Conservation (phyloP, 2,888 invertebrate genomes). For the Pandemis cinnamomeana region DNA sequence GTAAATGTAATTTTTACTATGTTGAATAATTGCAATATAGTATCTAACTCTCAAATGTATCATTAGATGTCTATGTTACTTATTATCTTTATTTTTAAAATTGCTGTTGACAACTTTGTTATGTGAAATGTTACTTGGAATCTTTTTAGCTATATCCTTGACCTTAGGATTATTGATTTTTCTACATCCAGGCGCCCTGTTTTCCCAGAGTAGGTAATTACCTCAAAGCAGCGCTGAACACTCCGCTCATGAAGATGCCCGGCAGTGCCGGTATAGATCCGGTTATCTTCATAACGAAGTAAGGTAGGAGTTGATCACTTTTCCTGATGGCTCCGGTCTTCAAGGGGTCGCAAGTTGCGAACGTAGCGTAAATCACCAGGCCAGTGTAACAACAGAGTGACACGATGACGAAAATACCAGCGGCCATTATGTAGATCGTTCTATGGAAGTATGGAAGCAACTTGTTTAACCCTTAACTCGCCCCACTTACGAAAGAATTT, state of each 20-base stretch:
- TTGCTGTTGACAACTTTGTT: too few species aligned
- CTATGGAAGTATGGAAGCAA: slow-evolving; percentile 71
- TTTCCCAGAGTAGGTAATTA: slow-evolving; percentile 57
- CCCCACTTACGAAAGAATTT: background rate
- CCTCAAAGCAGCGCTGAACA: slow-evolving; percentile 95
- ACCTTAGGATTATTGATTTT: too few species aligned
- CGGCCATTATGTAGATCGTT: slow-evolving; percentile 89
- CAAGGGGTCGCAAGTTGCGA: slow-evolving; percentile 94
- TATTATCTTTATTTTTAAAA: background rate
- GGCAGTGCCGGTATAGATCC: slow-evolving; percentile 90
- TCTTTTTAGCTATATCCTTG: too few species aligned
- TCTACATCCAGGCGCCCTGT: background rate
- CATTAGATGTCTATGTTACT: too few species aligned
- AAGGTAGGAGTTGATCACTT: slow-evolving; percentile 90
- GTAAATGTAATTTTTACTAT: too few species aligned
- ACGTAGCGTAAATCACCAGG: slow-evolving; percentile 93
- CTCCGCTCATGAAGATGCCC: slow-evolving; percentile 93
- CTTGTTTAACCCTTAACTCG: background rate
- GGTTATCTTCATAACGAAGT: slow-evolving; percentile 92
- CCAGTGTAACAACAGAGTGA: slow-evolving; percentile 93
- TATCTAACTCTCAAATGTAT: too few species aligned
- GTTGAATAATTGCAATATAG: too few species aligned
- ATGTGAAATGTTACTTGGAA: too few species aligned
- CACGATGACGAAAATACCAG: slow-evolving; percentile 90
- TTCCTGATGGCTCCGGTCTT: slow-evolving; percentile 88